Base-by-base conservation (phyloP, 2,797 vertebrate species). In the Takifugu rubripes region DNA sequence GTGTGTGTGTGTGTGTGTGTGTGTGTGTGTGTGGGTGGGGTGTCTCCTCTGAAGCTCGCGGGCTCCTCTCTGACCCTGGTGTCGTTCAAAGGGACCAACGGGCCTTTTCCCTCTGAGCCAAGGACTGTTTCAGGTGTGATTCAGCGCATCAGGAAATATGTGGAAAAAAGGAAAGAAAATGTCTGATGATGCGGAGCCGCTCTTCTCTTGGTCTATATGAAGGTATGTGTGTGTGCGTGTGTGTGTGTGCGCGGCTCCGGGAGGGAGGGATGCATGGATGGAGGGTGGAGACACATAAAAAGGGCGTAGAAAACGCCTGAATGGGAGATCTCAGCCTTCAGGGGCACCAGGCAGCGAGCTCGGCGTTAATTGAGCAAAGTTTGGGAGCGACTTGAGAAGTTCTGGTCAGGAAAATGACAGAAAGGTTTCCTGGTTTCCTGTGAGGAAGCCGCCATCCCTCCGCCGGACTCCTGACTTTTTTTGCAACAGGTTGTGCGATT, bases 241-340 rank as follows among this genome's bases (percentile, higher is more conserved):
- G 21, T 17, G 67, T 64, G 68, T 66, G 59, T 73, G 58, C 66
- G 54, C 61, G 71, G 60, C 33, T 14, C 3, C 9, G 44, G 44
- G 44, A 46, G 16, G 44, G 43, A 21, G 15, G 86, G 88, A 89
- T 84, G 88, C 83, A 84, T 54, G 57, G 59, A 59, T 56, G 74
- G 78, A 40, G 86, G 88, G 90, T 84, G 88, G 83, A 84, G 88
- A 82, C 85, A 80, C 51, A 27, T n/a, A 40, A 49, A 53, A 48
- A 72, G 74, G 72, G 74, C 65, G 78, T 78, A 56, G 57, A 59
- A 74, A 81, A 67, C 69, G 16, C 72, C 72, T 78, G 72, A 73
- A 77, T 75, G 75, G 64, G 68, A 55, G 68, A 61, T 64, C 26
- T 25, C 56, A 54, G 45, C 42, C 55, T 67, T 54, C 46, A 61